Evolutionary conservation across 2,797 vertebrate genomes (phyloP), one percentile per base, ranked within the genome.

Genomic region (Anisognathus igniventris): DNA sequence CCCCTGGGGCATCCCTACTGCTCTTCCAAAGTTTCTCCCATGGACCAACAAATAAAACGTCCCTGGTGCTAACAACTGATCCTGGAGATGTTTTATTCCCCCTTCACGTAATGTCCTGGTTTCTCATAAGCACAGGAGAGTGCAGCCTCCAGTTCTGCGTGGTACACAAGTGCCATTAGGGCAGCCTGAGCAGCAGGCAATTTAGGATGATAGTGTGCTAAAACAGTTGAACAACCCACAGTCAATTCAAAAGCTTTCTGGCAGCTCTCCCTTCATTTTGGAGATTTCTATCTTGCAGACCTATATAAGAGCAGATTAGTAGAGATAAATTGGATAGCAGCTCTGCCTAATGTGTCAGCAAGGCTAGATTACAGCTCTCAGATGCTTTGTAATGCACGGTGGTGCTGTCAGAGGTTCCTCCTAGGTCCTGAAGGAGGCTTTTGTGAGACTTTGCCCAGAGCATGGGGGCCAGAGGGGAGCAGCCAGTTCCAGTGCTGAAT

Each of bases 201-300:
- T 97, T 98, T 97, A 96, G 86, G 66, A 91, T 96, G 97, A 97
- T 94, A 87, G 89, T 25, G 64, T 91, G 91, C 87, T 96, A 95
- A 94, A 96, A 92, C 76, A 95, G 87, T 45, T 39, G 54, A 96
- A 92, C 93, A 93, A 44, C 70, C 94, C 93, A 81, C 93, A 94
- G 95, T 92, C 97, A 97, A 94, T 97, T 97, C 90, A 95, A 95
- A 98, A 96, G 96, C 97, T 97, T 97, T 98, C 93, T 96, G 95
- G 93, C 88, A 94, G 86, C 77, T 97, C 35, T 42, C 86, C 73
- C 93, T 96, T 94, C 79, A 95, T 95, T 98, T 97, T 91, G 57
- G 96, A 96, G 82, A 87, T 83, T 93, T 96, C 78, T 91, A 31
- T 89, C 88, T 95, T 93, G 92, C 92, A 92, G 94, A 78, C 77